Evolutionary conservation across 2,888 invertebrate genomes (phyloP), one percentile per base, ranked within the genome.

Genomic region (Hyles lineata): DNA sequence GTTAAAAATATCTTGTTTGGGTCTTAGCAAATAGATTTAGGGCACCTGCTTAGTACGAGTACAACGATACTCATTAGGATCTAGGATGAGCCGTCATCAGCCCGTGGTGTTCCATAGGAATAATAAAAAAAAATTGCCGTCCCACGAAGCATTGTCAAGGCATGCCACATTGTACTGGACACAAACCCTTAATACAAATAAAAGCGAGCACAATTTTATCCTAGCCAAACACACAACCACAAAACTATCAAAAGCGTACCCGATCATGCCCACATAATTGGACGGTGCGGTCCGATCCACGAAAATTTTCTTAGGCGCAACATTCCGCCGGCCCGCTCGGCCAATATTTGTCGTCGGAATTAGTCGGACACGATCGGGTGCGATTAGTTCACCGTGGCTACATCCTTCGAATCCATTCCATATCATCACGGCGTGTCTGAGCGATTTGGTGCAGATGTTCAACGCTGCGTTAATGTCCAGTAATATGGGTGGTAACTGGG

Each of bases 291-390:
- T 61, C 61, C 15, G 58, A 32, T 52, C 61, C 74, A 77, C 79
- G 77, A 80, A 77, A 77, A 76, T 79, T 79, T 82, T 79, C 79
- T 78, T 72, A 73, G 75, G 74, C 78, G 78, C 80, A 78, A 79
- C 79, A 85, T 82, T 83, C 82, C 76, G 70, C 86, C 89, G 87
- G 91, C 90, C 85, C 84, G 86, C 80, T 82, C 80, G 75, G 77
- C 76, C 85, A 92, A 90, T 90, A 90, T 91, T 91, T 89, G 85
- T 82, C 77, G 78, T 76, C 75, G 76, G 79, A 76, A 85, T 89
- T 87, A 87, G 89, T 85, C 83, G 83, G 82, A 80, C 85, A 81
- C 82, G 86, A 85, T 82, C 85, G 83, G 79, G 80, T 81, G 77
- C 81, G 76, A 79, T 77, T 79, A 70, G 83, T 75, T 82, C 82